Base-by-base conservation (phyloP, 2,797 vertebrate species). In the Mus spretus region DNA sequence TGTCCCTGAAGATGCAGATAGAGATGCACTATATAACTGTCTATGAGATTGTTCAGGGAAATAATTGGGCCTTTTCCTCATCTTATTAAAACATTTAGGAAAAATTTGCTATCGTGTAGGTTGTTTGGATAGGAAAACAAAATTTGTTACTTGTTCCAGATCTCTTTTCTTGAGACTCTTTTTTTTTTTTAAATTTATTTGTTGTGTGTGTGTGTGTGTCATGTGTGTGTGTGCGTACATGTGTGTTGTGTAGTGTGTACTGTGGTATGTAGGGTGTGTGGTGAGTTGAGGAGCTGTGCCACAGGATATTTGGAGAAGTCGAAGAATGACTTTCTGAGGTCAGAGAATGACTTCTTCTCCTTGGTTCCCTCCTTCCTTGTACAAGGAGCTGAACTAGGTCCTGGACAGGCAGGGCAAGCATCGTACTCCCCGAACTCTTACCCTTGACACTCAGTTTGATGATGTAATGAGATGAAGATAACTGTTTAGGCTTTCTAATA, bases 81-180 rank as follows among this genome's bases (percentile, higher is more conserved):
- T 6, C 28, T 67, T 88, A 74, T 84, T 79, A 94, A 72, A 88
- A 90, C 24, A 96, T 57, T 86, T 93, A 26, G 37, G 67, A 70
- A 22, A 78, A 79, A 72, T 80, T 82, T 79, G 9, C 9, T 82
- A 28, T 55, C 85, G 20, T 65, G 17, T 65, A 34, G 24, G 22
- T 84, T 37, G 50, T 84, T 44, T 24, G n/a, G 5, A 37, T 20
- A 61, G 65, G 53, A 95, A 85, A 95, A 55, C 17, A 92, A 84
- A 93, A 95, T 37, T 65, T 75, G 14, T 0, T 78, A 20, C 13
- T 53, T 70, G 34, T 34, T 57, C 22, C 15, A 89, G 70, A 40
- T 86, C 20, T 90, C 7, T 44, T 94, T 75, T 93, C 26, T 19
- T 40, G 11, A 86, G 53, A 31, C 20, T 40, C 44, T 59, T 61